Evolutionary conservation across 1,140 invertebrate species (phyloP).

Genomic region (Aleiodes sp.): DNA sequence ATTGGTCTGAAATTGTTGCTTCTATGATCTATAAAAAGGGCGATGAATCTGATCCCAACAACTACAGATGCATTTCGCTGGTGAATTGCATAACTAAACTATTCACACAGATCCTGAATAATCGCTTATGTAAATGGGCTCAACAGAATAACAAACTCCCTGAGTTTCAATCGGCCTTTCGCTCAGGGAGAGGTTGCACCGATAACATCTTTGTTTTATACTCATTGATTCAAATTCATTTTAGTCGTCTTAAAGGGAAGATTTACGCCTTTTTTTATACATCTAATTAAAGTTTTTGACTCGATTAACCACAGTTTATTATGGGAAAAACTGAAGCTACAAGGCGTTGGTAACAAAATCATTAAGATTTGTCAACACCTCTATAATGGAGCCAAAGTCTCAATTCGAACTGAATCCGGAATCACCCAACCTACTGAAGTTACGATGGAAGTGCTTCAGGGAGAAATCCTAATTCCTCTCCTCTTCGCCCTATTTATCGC

Average conservation of each 20-base stretch:
- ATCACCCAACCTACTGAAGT: background rate
- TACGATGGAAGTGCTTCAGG: background rate
- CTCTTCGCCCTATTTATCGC: background rate
- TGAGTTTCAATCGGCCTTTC: constrained; percentile 1
- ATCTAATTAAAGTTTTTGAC: constrained; percentile 21
- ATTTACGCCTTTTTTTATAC: constrained; percentile 8
- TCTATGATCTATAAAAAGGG: constrained; percentile 24
- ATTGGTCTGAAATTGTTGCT: background rate
- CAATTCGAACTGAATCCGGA: background rate
- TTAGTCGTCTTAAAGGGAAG: background rate
- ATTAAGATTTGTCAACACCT: constrained; percentile 6
- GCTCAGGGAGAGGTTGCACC: background rate
- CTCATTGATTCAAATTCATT: background rate
- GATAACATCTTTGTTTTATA: constrained; percentile 5
- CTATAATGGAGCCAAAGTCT: background rate
- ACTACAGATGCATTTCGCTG: constrained; percentile 12
- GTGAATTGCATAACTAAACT: constrained; percentile 12
- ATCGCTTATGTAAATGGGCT: background rate
- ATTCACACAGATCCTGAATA: constrained; percentile 18
- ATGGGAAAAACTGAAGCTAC: constrained; percentile 19
- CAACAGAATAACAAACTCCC: constrained; percentile 5
- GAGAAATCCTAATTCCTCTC: background rate
- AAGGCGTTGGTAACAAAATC: constrained; percentile 14
- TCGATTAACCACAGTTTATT: background rate
- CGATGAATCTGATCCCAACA: background rate